Base-by-base conservation (phyloP, 2,888 invertebrate species). In the Caenorhabditis sp. region DNA sequence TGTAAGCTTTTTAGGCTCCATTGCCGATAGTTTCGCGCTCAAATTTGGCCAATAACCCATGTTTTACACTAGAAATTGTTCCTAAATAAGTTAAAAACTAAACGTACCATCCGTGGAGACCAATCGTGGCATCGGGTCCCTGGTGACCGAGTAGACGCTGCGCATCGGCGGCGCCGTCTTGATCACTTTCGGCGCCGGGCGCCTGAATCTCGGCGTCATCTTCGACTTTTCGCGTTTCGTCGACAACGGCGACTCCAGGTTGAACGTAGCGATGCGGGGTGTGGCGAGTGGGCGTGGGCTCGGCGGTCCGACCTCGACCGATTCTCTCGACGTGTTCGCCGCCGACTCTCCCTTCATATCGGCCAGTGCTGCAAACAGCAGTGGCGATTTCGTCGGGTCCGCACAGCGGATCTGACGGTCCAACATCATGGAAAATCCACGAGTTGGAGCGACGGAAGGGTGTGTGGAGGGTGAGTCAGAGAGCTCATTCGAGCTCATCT, bases 211-310 rank as follows among this genome's bases (percentile, higher is more conserved):
- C 7, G 82, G 78, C 11, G 72, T 73, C 20, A 58, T 35, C 24
- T 53, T 56, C 50, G 48, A 39, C 39, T 59, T 66, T 32, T 80
- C 80, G 9, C 80, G 72, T 71, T 82, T 83, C 4, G 83, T 83
- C 20, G 83, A 83, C 15, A 83, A 48, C 17, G 83, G 83, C 43
- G 78, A 62, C n/a, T 73, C 71, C 5, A 53, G 70, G 22, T 59
- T 35, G 27, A 58, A 37, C 4, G 50, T 26, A 13, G 55, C 43
- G 9, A 75, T 22, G 15, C 75, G 68, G 30, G 75, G 75, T 2
- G 75, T 75, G 11, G 50, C 70, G 9, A 63, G 45, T 1, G 15
- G 37, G 3, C 24, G 45, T n/a, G 75, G 63, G 7, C 43, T 56
- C 20, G 53, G 32, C 7, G 65, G 56, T 0, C 61, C 59, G 2